Base-by-base conservation (phyloP, 2,113 vertebrate genomes). In the Heloderma charlesbogerti region DNA sequence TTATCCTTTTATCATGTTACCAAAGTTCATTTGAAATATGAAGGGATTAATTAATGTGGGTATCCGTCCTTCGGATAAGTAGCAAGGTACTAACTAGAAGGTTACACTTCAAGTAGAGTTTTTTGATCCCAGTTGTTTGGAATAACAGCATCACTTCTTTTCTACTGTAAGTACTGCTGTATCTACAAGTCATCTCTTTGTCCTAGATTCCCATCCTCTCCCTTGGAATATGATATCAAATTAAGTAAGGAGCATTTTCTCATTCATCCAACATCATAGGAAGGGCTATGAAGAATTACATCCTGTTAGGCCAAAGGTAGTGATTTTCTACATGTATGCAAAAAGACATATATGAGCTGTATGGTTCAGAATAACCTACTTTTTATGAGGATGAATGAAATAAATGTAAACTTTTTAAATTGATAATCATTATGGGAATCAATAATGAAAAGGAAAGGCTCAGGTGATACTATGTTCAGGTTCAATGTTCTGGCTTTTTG, bases 151-250 rank as follows among this genome's bases (percentile, higher is more conserved):
- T 1, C 25, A 34, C 27, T 83, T 92, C 92, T 43, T 75, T 3
- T 87, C 20, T 27, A 29, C 1, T 0, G 2, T 57, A 67, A 34
- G n/a, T 45, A 90, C 82, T 80, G 45, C 79, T 6, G 1, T 63
- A 67, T 3, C 43, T 69, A 8, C 2, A 1, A 1, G 34, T 63
- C 75, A 25, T 27, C 29, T 84, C 88, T 69, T n/a, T 71, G 89
- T 81, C 5, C 5, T 34, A 27, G 3, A 18, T 71, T 94, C 90
- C 78, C 84, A 3, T 92, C 88, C 81, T 48, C n/a, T 83, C 22
- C 78, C 48, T 77, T 78, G 2, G 75, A 20, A 6, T 40, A 75
- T 75, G n/a, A 34, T 34, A 10, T 71, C 31, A 34, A 10, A 71
- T 34, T 34, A 71, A 71, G 60, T 20, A 63, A 20, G 60, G 60